Base-by-base conservation (phyloP, 2,888 invertebrate genomes). In the Rotaria socialis region DNA sequence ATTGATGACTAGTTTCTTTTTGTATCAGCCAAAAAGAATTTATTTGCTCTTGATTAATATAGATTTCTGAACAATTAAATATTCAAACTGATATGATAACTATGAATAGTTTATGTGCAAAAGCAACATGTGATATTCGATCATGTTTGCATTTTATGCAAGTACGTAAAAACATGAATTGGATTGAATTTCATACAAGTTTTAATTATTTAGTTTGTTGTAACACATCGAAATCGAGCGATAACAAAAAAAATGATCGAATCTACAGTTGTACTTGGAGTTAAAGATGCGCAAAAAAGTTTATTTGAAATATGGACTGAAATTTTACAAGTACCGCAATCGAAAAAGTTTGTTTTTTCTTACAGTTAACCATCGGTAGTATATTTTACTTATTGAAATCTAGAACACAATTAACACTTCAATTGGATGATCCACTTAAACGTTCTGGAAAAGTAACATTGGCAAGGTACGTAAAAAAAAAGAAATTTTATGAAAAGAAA, bases 1-100 rank as follows among this genome's bases (percentile, higher is more conserved):
- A n/a, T 52, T 27, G 2, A 14, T 35, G 88, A 92, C 92, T 67
- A 8, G 52, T 52, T 52, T 52, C 11, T 52, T 67, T 35, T 27
- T 8, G 8, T 58, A 8, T 58, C 2, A 58, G 10, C 3, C 8
- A 58, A 58, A 58, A n/a, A 4, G n/a, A 24, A 35, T 16, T 8
- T 16, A 16, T 35, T 11, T 67, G 14, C 5, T 67, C 16, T 22
- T 4, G 3, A 55, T 55, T 22, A 19, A 4, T 22, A 22, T 35
- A 67, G 47, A 75, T 75, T 47, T 41, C 75, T 11, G 43, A 75
- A 43, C 75, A 75, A 75, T 43, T 47, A 43, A 75, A 75, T 43
- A 75, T 75, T 43, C 41, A 41, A 43, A 47, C 24, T 24, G 75
- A 75, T 43, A 43, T 75, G 43, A 75, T 41, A 8, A 47, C 75